Evolutionary conservation across 2,888 invertebrate genomes (phyloP).

Genomic region (Drosophila nr. perissopoda): DNA sequence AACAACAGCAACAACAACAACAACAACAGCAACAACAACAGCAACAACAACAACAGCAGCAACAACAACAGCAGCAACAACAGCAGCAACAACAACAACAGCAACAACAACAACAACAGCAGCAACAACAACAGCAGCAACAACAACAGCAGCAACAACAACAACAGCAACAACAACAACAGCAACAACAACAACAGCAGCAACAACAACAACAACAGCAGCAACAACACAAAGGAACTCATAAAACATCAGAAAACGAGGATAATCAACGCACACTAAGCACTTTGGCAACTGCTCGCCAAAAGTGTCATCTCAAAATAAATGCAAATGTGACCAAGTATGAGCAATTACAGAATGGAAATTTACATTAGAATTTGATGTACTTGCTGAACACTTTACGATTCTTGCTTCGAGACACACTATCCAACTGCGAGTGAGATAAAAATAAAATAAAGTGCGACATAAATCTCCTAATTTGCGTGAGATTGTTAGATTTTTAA

Average conservation of each 20-base stretch:
- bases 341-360: conserved; percentile 40
- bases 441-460: no score
- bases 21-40: neutral
- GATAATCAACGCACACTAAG: neutral
- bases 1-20: accelerated
- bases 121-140: neutral
- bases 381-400: no score
- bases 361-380: no score
- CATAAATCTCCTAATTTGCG: neutral
- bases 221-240: neutral
- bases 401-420: no score
- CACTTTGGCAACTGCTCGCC: conserved; percentile 10
- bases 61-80: neutral
- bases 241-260: neutral
- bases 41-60: neutral
- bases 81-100: no score
- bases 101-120: neutral
- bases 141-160: neutral
- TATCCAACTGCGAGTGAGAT: no score
- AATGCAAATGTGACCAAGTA: conserved; percentile 78
- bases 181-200: accelerated
- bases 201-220: neutral
- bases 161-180: neutral
- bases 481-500: neutral
- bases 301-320: conserved; percentile 58